Base-by-base conservation (phyloP, 2,888 invertebrate species). In the Kryphioiulus occultus region DNA sequence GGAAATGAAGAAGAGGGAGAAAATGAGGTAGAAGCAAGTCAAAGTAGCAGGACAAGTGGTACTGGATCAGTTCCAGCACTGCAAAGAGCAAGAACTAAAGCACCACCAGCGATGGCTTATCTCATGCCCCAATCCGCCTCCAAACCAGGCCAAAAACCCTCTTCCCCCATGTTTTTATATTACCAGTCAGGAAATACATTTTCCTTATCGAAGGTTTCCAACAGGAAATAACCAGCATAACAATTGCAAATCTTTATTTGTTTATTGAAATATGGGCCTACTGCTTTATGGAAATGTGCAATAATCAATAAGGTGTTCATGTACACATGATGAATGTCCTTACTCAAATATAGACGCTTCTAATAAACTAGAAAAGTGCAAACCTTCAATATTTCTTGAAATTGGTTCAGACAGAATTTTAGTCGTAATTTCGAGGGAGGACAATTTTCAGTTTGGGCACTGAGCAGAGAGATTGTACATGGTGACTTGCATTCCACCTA, bases 1-100 rank as follows among this genome's bases (percentile, higher is more conserved):
- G 47, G 30, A 42, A 42, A 0, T 4, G 17, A 85, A n/a, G 42
- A 86, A 86, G 32, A 89, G 90, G 86, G 88, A 89, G 85, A 89
- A 88, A 86, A 39, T 87, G 87, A 39, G 88, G 86, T 59, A 47
- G 44, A 88, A 89, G 88, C 90, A 90, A 86, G 87, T 88, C 68
- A 68, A 89, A 85, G 35, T 84, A 39, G 15, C 10, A 17, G 83
- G 59, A n/a, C n/a, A 22, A 68, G 68, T 7, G 26, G 7, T 9
- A 22, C 68, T 26, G 68, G 68, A 9, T 68, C 26, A 68, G 68
- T 12, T 26, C 26, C 68, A 68, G 68, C 0, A 9, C 68, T 26
- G 19, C 68, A 26, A 22, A 68, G 68, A 68, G 2, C 22, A 7
- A 68, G 35, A 84, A 35, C 19, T n/a, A 84, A 35, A 42, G 39